These are phyloP conservation scores for Thysanoteuthis rhombus DNA, from an alignment of 2,888 invertebrate genomes.

Conservation along the genomic window DNA sequence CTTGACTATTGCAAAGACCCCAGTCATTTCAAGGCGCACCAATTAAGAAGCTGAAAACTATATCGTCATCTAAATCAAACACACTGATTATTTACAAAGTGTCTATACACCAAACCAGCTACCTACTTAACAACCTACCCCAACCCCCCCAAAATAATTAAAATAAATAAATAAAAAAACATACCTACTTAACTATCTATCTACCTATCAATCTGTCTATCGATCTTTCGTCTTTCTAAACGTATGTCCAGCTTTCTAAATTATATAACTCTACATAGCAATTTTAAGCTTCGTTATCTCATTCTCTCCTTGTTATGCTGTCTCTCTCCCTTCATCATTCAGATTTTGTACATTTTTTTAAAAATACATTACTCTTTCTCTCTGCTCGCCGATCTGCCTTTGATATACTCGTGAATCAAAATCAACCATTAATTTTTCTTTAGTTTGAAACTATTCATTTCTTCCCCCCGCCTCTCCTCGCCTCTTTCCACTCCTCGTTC, in stretches of 20 bases:
- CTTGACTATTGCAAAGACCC: slow-evolving; percentile 29
- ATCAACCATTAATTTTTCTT: too few species aligned
- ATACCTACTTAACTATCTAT: neutral
- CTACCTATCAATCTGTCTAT: neutral
- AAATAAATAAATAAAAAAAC: neutral
- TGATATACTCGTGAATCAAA: neutral
- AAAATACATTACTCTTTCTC: neutral
- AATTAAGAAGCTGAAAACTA: neutral
- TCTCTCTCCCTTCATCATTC: neutral
- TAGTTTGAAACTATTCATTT: too few species aligned
- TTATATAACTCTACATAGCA: neutral
- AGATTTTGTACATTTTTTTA: neutral
- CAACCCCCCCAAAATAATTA: neutral
- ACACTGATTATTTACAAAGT: neutral
- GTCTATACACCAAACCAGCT: neutral
- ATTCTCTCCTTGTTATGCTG: too few species aligned
- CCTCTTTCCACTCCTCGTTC: neutral
- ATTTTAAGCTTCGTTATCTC: too few species aligned
- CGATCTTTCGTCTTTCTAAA: neutral
- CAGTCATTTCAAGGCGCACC: neutral
- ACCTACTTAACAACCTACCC: neutral
- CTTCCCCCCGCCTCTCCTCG: too few species aligned
- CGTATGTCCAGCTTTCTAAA: neutral
- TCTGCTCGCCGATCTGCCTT: neutral
- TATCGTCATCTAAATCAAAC: neutral